Conservation (phyloP, 1,140 invertebrate genomes). For the Apis florea region DNA sequence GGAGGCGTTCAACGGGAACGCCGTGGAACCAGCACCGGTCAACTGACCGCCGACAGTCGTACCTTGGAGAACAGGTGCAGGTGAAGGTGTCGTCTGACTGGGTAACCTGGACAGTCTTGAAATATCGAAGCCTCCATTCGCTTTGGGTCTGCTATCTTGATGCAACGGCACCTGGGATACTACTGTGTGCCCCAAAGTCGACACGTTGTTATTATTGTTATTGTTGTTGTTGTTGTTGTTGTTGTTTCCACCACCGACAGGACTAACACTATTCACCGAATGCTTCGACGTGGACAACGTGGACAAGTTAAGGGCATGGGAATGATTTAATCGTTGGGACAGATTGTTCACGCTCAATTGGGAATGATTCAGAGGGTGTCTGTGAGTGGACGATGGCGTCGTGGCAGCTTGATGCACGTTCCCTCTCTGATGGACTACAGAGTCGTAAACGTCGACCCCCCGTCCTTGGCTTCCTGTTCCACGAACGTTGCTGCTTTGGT, state of each 20-base stretch:
- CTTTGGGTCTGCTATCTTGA: constrained; percentile 67
- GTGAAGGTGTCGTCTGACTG: constrained; percentile 75
- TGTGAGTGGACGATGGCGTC: constrained; percentile 70
- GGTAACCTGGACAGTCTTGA: constrained; percentile 77
- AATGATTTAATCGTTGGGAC: constrained; percentile 75
- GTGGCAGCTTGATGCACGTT: constrained; percentile 63
- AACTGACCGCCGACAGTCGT: constrained; percentile 39
- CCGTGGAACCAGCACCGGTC: constrained; percentile 57
- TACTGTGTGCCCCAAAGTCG: constrained; percentile 44
- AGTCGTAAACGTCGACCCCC: constrained; percentile 75
- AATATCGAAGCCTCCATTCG: constrained; percentile 81
- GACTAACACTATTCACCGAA: constrained; percentile 84
- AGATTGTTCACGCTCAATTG: constrained; percentile 78
- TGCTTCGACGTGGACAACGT: constrained; percentile 86
- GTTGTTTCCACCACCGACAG: constrained; percentile 60
- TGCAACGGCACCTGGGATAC: constrained; percentile 50
- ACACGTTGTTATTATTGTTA: constrained; percentile 57
- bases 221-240: constrained; percentile 59
- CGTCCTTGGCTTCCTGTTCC: constrained; percentile 39
- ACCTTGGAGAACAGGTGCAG: constrained; percentile 65
- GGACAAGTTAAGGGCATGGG: constrained; percentile 85
- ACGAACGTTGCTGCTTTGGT: constrained; percentile 40
- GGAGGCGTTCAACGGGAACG: constrained; percentile 79
- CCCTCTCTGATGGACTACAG: constrained; percentile 62
- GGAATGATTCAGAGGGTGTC: constrained; percentile 75